Evolutionary conservation across 1,140 invertebrate genomes (phyloP).

Genomic region (Chlorops oryzae): DNA sequence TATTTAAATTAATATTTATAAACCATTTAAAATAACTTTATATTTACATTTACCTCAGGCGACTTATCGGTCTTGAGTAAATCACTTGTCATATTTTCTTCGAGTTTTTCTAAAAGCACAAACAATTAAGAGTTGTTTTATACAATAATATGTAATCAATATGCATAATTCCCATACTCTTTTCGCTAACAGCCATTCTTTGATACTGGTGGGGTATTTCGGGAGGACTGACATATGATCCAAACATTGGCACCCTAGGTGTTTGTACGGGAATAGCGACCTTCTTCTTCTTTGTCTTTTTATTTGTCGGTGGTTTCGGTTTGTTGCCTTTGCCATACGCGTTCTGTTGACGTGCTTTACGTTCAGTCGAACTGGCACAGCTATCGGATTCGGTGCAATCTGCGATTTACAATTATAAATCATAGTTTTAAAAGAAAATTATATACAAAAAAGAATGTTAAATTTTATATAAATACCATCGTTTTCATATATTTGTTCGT

Average conservation of each 20-base stretch:
- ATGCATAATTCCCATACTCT: slow-evolving; percentile 22
- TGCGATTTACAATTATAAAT: slow-evolving; percentile 28
- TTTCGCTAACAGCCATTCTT: slow-evolving; percentile 40
- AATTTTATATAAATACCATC: slow-evolving; percentile 46
- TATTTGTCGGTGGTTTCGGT: slow-evolving; percentile 70
- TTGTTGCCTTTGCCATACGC: slow-evolving; percentile 62
- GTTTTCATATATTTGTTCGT: slow-evolving; percentile 47
- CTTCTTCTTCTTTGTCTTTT: slow-evolving; percentile 69
- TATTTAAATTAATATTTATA: background rate
- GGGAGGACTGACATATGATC: slow-evolving; percentile 45
- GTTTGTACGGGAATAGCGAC: slow-evolving; percentile 76
- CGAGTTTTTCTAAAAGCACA: slow-evolving; percentile 28
- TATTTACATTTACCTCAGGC: slow-evolving; percentile 54
- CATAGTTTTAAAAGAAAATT: background rate
- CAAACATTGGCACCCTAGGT: slow-evolving; percentile 72
- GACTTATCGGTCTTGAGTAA: slow-evolving; percentile 54
- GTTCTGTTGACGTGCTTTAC: slow-evolving; percentile 59
- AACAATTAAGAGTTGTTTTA: background rate
- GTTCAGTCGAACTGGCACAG: slow-evolving; percentile 60
- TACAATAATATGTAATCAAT: background rate
- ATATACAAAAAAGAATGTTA: background rate
- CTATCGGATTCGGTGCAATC: slow-evolving; percentile 82
- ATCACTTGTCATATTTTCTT: slow-evolving; percentile 24
- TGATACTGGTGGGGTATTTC: slow-evolving; percentile 46
- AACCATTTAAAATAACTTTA: background rate